Conservation (phyloP, 2,113 vertebrate genomes). For the Corythornis cristatus region DNA sequence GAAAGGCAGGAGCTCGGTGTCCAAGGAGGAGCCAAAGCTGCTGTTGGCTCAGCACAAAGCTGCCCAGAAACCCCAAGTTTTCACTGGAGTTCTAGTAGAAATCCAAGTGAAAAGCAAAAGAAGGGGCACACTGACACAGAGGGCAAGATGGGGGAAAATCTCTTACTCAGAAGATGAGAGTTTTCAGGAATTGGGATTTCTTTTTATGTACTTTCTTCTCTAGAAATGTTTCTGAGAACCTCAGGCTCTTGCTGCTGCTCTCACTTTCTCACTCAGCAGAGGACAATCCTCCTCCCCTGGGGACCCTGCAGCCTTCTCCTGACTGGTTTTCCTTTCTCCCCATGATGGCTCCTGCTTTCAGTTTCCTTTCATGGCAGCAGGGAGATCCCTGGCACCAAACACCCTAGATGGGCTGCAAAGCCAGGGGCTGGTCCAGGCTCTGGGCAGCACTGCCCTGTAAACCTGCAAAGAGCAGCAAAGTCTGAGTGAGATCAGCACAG, state of each 20-base stretch:
- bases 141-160: background rate
- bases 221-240: background rate
- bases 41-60: background rate
- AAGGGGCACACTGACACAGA: background rate
- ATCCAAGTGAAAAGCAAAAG: background rate
- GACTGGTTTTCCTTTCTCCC: background rate
- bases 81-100: background rate
- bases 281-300: background rate
- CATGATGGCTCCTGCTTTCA: accelerated
- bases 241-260: accelerated
- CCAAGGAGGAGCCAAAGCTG: background rate
- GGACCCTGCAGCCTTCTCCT: background rate
- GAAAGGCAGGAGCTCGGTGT: no score
- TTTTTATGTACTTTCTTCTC: background rate
- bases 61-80: background rate
- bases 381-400: background rate
- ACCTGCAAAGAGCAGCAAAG: background rate
- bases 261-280: background rate
- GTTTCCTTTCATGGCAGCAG: background rate
- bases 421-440: background rate
- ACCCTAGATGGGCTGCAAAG: background rate
- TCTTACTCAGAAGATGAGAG: accelerated
- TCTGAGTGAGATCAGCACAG: accelerated
- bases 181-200: background rate
- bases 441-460: background rate